phyloP scores from a whole-genome alignment of 1,140 invertebrate species.

The Drosophila nannoptera region DNA sequence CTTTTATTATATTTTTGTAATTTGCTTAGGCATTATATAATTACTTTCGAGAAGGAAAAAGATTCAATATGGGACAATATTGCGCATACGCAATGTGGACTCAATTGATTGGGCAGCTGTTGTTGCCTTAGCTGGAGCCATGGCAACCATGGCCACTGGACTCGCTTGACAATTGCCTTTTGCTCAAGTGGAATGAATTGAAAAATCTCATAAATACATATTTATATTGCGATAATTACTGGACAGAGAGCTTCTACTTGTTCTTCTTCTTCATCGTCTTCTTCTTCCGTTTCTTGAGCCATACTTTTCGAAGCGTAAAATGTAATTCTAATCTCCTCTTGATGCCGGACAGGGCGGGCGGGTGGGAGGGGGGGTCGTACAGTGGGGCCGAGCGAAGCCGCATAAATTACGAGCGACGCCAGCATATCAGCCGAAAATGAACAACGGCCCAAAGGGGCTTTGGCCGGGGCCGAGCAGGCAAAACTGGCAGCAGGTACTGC shows the following conservation, averaged over 20 bases:
- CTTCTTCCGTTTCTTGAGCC: no score
- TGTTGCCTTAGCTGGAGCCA: no score
- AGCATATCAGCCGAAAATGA: conserved; percentile 52
- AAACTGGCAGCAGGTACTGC: conserved; percentile 54
- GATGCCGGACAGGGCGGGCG: conserved; percentile 3
- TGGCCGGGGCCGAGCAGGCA: conserved; percentile 56
- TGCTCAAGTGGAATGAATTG: not conserved
- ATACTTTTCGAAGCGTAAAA: conserved; percentile 12
- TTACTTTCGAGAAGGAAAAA: no score
- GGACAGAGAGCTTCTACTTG: not conserved
- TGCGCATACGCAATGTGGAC: no score
- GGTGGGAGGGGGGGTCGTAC: conserved; percentile 1
- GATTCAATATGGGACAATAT: no score
- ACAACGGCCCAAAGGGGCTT: conserved; percentile 59
- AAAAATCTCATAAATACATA: not conserved
- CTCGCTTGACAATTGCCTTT: no score
- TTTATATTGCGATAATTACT: no score
- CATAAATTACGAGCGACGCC: conserved; percentile 71
- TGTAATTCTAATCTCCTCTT: conserved; percentile 33
- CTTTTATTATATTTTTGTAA: no score
- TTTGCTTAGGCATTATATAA: no score
- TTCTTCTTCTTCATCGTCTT: no score
- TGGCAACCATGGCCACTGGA: no score
- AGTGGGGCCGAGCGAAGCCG: conserved; percentile 49
- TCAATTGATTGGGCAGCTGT: no score